Conservation (phyloP, 2,113 vertebrate genomes). For the Natator depressus region DNA sequence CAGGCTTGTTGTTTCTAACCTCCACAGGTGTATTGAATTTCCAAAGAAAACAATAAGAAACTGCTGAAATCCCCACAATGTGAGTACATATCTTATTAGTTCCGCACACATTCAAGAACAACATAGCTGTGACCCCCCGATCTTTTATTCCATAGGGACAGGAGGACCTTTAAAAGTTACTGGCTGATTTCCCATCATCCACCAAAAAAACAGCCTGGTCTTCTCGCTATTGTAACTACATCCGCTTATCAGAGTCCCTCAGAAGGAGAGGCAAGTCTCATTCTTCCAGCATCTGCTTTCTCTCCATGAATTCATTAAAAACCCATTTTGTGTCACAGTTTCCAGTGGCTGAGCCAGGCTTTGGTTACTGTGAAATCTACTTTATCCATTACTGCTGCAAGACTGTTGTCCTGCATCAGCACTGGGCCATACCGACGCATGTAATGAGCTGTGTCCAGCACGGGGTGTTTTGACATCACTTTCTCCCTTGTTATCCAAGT, state of each 20-base stretch:
- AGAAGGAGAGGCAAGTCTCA: constrained; percentile 49
- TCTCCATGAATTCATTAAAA: constrained; percentile 66
- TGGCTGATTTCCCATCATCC: not conserved
- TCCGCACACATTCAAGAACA: constrained; percentile 6
- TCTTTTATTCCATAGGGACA: constrained; percentile 12
- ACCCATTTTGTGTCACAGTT: not conserved
- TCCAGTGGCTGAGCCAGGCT: constrained; percentile 39
- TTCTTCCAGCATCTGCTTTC: constrained; percentile 66
- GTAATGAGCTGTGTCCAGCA: constrained; percentile 38
- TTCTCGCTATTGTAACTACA: not conserved
- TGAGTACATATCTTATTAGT: not conserved
- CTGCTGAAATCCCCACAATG: constrained; percentile 10
- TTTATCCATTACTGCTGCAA: constrained; percentile 17
- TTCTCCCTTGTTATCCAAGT: constrained; percentile 40
- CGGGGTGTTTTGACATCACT: not conserved
- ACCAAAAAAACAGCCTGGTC: not conserved
- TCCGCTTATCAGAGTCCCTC: constrained; percentile 32
- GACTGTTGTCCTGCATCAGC: not conserved
- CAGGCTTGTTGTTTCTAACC: not conserved
- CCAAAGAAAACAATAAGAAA: not conserved
- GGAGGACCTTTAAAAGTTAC: constrained; percentile 43
- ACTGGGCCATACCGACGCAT: not conserved
- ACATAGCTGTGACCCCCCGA: not conserved
- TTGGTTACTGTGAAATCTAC: constrained; percentile 42
- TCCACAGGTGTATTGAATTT: not conserved